These are phyloP conservation scores for Trochalopteron elliotii DNA, from an alignment of 2,113 vertebrate species.

Conservation along the genomic window DNA sequence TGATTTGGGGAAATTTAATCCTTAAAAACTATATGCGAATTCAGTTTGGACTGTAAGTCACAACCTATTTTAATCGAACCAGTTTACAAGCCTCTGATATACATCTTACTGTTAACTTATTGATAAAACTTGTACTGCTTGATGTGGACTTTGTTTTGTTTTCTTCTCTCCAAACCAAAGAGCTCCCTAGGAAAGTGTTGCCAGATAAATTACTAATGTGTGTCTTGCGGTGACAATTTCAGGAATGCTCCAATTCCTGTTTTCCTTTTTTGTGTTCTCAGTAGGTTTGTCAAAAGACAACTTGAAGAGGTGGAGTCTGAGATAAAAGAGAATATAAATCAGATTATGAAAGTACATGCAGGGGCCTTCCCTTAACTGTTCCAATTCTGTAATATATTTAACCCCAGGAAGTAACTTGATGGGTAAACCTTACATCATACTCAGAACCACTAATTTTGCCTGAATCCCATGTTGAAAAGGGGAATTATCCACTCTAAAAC, in stretches of 20 bases:
- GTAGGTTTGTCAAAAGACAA: neutral
- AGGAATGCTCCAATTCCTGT: constrained; percentile 9
- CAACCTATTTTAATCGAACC: neutral
- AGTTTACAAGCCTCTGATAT: neutral
- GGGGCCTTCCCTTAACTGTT: constrained; percentile 12
- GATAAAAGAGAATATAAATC: constrained; percentile 58
- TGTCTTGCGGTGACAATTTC: neutral
- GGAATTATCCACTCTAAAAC: constrained; percentile 54
- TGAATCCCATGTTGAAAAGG: constrained; percentile 63
- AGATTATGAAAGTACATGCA: neutral
- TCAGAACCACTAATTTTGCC: constrained; percentile 55
- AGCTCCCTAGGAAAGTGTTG: neutral
- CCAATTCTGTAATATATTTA: constrained; percentile 40
- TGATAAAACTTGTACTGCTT: neutral
- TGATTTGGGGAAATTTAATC: neutral
- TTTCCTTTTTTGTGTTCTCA: constrained; percentile 12
- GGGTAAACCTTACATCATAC: constrained; percentile 53
- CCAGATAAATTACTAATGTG: neutral
- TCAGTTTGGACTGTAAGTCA: neutral
- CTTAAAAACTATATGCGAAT: neutral
- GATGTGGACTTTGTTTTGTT: neutral
- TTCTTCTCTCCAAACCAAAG: neutral
- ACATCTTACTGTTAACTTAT: neutral
- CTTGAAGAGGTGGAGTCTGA: constrained; percentile 28
- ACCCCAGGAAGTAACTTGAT: constrained; percentile 55